phyloP scores from a whole-genome alignment of 2,888 invertebrate species.

The Leptinotarsa rubiginosa region DNA sequence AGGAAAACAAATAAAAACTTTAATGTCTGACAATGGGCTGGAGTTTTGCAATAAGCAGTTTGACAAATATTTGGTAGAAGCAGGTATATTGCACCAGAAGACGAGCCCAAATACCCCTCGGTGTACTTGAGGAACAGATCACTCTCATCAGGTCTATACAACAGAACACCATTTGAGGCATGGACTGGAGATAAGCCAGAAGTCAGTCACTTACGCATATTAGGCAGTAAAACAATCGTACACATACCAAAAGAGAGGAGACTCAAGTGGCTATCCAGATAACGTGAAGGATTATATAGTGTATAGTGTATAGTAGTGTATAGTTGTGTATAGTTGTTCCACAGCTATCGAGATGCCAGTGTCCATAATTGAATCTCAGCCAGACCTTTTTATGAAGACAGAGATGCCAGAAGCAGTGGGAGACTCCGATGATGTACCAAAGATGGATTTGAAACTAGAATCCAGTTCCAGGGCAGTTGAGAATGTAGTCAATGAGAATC shows the following conservation, averaged over 20 bases:
- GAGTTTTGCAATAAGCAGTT: conserved; percentile 37
- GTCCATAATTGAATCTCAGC: neutral
- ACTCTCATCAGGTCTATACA: neutral
- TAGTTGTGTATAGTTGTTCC: neutral
- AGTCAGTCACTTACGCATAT: neutral
- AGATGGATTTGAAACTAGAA: neutral
- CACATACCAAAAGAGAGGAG: neutral
- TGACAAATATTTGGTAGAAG: conserved; percentile 26
- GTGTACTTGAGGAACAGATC: too few species aligned
- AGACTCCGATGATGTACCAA: too few species aligned
- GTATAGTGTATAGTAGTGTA: too few species aligned
- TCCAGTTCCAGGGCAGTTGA: neutral
- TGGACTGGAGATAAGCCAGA: neutral
- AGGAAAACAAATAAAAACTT: conserved; percentile 43
- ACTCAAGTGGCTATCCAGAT: neutral
- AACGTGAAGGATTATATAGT: neutral
- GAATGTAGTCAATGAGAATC: neutral
- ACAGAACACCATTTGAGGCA: neutral
- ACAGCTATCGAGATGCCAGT: neutral
- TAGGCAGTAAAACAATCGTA: neutral
- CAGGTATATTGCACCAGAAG: conserved; percentile 24
- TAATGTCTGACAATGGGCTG: conserved; percentile 46
- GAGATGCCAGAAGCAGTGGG: neutral
- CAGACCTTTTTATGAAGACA: neutral
- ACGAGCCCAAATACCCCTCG: conserved; percentile 31